Evolutionary conservation across 2,113 vertebrate genomes (phyloP).

Genomic region (Chaetodon trifascialis): DNA sequence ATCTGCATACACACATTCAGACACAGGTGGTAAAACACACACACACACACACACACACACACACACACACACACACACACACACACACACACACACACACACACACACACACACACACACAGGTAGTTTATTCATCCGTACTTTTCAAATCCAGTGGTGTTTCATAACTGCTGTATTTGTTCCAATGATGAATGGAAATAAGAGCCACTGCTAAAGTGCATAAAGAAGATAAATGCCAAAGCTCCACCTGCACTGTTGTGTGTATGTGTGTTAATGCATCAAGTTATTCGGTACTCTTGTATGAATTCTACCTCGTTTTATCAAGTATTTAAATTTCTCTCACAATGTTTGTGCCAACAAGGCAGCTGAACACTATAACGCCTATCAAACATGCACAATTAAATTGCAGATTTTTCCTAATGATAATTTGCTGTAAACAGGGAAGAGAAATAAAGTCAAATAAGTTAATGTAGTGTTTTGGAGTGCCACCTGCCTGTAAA

Average conservation of each 20-base stretch:
- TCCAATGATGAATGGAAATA: conserved; percentile 39
- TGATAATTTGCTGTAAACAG: neutral
- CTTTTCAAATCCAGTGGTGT: conserved; percentile 24
- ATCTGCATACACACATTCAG: neutral
- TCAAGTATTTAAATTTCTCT: neutral
- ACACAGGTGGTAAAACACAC: conserved; percentile 14
- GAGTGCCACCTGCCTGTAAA: too few relatives aligned
- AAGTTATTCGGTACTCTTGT: neutral
- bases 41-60: conserved; percentile 25
- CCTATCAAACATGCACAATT: neutral
- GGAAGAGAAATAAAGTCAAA: too few relatives aligned
- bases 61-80: conserved; percentile 23
- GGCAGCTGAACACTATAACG: neutral
- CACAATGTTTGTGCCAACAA: neutral
- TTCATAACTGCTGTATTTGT: conserved; percentile 45
- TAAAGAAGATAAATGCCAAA: conserved; percentile 44
- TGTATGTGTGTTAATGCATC: neutral
- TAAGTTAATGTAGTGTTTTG: too few relatives aligned
- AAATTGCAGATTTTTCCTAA: neutral
- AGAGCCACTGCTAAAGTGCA: neutral
- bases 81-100: conserved; percentile 26
- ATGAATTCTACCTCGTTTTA: neutral
- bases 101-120: conserved; percentile 23
- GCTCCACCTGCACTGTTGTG: conserved; percentile 17
- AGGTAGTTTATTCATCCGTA: conserved; percentile 27